Percentiles rank a stretch among this genome's conserved stretches.
Evolutionary conservation across 1,140 invertebrate genomes (phyloP).

Genomic region (Drosophila sucinea): DNA sequence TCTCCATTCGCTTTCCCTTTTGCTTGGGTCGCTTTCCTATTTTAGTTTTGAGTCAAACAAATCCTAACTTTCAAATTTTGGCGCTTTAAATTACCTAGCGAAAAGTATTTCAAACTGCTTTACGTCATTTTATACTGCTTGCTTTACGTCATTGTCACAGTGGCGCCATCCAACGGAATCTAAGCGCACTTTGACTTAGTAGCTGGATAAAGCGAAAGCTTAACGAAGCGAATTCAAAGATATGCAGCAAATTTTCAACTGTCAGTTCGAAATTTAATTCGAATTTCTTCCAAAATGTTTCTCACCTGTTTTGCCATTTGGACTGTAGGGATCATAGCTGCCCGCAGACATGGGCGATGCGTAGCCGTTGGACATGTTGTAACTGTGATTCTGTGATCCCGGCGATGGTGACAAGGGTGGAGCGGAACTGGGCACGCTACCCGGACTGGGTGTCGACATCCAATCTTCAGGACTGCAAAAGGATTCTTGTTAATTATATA

Average conservation of each 20-base stretch:
- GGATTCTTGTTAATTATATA: not conserved
- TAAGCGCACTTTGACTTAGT: not conserved
- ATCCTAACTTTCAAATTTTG: too few species aligned
- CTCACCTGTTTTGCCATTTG: slow-evolving; percentile 93
- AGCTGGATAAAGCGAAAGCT: not conserved
- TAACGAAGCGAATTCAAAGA: not conserved
- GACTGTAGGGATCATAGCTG: slow-evolving; percentile 93
- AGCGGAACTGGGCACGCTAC: slow-evolving; percentile 85
- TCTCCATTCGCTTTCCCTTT: too few species aligned
- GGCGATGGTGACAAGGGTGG: slow-evolving; percentile 86
- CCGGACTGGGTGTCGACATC: slow-evolving; percentile 85
- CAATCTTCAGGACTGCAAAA: slow-evolving; percentile 85
- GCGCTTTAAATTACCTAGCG: too few species aligned
- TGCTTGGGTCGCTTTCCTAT: too few species aligned
- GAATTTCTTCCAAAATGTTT: slow-evolving; percentile 34
- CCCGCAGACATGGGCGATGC: slow-evolving; percentile 92
- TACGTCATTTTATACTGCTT: not conserved
- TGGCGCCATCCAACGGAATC: not conserved
- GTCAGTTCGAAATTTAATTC: too few species aligned
- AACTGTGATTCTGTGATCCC: slow-evolving; percentile 84
- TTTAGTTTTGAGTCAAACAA: too few species aligned
- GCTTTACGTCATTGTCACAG: not conserved
- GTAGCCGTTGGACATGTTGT: slow-evolving; percentile 89
- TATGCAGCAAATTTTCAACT: too few species aligned
- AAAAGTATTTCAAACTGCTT: not conserved